Evolutionary conservation across 2,113 vertebrate genomes (phyloP).

Genomic region (Romanogobio albipinnatus): DNA sequence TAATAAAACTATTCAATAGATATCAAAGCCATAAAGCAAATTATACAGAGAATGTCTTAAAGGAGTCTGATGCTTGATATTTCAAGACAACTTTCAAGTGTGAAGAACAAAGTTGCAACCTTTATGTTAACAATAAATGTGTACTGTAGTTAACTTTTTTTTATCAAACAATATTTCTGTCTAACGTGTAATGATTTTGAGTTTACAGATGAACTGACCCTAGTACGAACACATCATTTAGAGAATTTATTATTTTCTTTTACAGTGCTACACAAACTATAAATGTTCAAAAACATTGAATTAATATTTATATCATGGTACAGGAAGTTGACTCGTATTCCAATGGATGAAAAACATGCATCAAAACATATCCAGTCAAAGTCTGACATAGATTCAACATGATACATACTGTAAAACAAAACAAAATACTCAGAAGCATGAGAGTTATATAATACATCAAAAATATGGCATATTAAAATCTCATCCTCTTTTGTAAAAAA

Average conservation of each 20-base stretch:
- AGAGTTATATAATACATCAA: too few relatives aligned
- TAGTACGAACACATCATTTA: background rate
- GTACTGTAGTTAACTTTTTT: too few relatives aligned
- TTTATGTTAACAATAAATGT: too few relatives aligned
- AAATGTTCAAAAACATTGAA: background rate
- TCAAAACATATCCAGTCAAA: slow-evolving; percentile 4
- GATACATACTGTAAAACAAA: background rate
- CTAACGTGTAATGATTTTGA: too few relatives aligned
- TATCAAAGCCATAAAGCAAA: too few relatives aligned
- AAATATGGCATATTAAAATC: background rate
- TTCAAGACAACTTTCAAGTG: too few relatives aligned
- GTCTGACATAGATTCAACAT: background rate
- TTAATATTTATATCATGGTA: slow-evolving; percentile 1
- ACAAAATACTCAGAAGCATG: background rate
- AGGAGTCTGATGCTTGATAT: too few relatives aligned
- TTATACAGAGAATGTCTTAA: too few relatives aligned
- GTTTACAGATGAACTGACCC: background rate
- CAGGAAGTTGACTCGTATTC: background rate
- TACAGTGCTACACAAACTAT: slow-evolving; percentile 1
- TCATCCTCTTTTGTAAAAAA: background rate
- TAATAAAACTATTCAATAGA: too few relatives aligned
- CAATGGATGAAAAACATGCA: slow-evolving; percentile 8
- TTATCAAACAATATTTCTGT: too few relatives aligned
- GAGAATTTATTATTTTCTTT: background rate
- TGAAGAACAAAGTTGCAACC: too few relatives aligned